Evolutionary conservation across 1,140 invertebrate genomes (phyloP).

Genomic region (Drosophila kepulauana): DNA sequence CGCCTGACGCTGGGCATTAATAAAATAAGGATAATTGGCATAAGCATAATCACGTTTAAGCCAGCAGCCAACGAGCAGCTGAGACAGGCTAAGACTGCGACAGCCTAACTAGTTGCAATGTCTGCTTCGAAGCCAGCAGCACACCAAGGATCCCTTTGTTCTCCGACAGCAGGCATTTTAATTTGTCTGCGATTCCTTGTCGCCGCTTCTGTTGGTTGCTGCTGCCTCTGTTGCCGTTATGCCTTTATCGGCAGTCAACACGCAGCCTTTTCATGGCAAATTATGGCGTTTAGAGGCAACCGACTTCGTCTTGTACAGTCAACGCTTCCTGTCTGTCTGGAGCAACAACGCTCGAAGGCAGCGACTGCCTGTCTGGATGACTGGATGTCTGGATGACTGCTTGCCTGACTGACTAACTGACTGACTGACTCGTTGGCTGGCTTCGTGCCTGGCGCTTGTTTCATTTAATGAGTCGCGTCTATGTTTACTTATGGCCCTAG

Average conservation of each 20-base stretch:
- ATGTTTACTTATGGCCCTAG: constrained; percentile 75
- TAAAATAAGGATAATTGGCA: constrained; percentile 84
- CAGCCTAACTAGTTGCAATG: constrained; percentile 66
- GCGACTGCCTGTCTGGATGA: constrained; percentile 50
- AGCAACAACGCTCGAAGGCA: constrained; percentile 54
- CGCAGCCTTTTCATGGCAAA: constrained; percentile 83
- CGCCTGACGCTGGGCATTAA: constrained; percentile 63
- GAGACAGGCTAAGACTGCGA: constrained; percentile 52
- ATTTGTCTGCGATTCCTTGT: constrained; percentile 60
- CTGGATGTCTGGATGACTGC: constrained; percentile 44
- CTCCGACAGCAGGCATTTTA: constrained; percentile 68
- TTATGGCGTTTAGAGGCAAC: constrained; percentile 74
- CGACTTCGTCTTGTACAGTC: constrained; percentile 18
- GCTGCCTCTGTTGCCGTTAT: constrained; percentile 38
- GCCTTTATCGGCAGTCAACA: constrained; percentile 80
- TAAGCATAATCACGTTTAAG: constrained; percentile 83
- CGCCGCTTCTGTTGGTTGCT: constrained; percentile 11
- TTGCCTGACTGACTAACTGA: constrained; percentile 23
- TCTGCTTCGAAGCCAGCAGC: constrained; percentile 6
- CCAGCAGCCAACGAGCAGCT: constrained; percentile 75
- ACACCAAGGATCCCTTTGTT: constrained; percentile 51
- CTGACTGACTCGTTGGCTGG: constrained; percentile 55
- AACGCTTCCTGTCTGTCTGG: constrained; percentile 42
- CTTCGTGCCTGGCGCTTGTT: constrained; percentile 42
- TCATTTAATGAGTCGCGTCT: constrained; percentile 81